Evolutionary conservation across 2,888 invertebrate species (phyloP).

Genomic region (Dinocampus coccinellae): DNA sequence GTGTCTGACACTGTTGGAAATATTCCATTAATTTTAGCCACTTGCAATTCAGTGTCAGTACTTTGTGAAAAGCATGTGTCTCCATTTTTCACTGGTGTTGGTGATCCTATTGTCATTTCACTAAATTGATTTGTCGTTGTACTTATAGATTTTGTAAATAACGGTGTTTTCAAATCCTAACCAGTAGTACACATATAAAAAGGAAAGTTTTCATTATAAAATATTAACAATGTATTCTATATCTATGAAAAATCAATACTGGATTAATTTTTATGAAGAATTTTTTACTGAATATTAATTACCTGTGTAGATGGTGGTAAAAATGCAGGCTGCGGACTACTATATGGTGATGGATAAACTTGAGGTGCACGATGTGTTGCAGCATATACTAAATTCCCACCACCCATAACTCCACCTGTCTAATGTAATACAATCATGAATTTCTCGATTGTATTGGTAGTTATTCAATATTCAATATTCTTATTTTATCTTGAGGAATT

Average conservation of each 20-base stretch:
- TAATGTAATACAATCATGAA: constrained; percentile 51
- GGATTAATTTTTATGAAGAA: no score
- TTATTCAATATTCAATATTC: constrained; percentile 23
- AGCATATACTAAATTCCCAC: constrained; percentile 63
- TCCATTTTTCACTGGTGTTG: constrained; percentile 62
- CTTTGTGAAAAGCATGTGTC: constrained; percentile 77
- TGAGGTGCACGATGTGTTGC: constrained; percentile 67
- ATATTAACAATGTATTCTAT: no score
- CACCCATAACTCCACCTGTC: constrained; percentile 56
- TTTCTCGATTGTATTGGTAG: constrained; percentile 34
- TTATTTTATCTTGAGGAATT: background rate
- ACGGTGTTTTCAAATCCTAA: constrained; percentile 66
- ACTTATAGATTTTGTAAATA: constrained; percentile 63
- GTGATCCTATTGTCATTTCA: constrained; percentile 65
- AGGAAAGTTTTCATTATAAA: background rate
- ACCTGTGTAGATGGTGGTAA: constrained; percentile 67
- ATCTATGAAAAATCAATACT: no score
- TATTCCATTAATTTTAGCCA: constrained; percentile 86
- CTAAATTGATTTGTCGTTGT: constrained; percentile 65
- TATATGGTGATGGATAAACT: constrained; percentile 67
- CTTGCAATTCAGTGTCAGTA: constrained; percentile 80
- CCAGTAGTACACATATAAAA: constrained; percentile 20
- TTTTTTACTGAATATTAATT: constrained; percentile 35
- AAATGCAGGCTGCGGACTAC: constrained; percentile 68
- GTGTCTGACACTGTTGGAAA: constrained; percentile 92